Base-by-base conservation (phyloP, 30 jellyfish, hydroid and myxozoan genomes). In the Euphysa ruthae region DNA sequence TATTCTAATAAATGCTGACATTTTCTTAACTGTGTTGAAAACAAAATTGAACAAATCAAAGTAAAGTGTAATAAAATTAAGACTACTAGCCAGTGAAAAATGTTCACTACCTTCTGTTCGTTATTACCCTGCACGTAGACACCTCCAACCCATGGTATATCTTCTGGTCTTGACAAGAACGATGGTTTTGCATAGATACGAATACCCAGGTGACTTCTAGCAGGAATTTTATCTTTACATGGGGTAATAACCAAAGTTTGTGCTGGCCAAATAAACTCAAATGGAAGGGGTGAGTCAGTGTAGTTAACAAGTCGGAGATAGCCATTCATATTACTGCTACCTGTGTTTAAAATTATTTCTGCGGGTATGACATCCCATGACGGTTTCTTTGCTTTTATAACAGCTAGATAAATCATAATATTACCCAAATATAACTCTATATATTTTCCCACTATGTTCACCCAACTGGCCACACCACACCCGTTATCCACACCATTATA, bases 251-350 rank as follows among this genome's bases (percentile, higher is more conserved):
- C 83, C 2, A 85, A 66, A 26, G 89, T 78, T 44, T 85, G 75
- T 7, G 93, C 92, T 0, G 96, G 96, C 96, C 96, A 85, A 46
- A 85, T 75, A 61, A 85, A 85, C 52, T 77, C 91, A 63, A 85
- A 85, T 30, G 80, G 46, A 49, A 68, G 49, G 10, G 24, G 4
- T 0, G 26, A 24, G 10, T 68, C 69, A 1, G 80, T 6, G 22
- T 68, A 28, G 49, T 68, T 68, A 0, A 35, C 33, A 28, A 68
- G 35, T 43, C 49, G 69, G 24, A 68, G 50, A n/a, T 49, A 43
- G 0, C 31, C 25, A 10, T 33, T 30, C 10, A 16, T 6, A 10
- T 58, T 29, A 12, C 28, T 34, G 21, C 26, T 34, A 7, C 27
- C 27, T 8, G 80, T 30, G 49, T 50, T 30, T 29, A 68, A 24